Base-by-base conservation (phyloP, 1,140 invertebrate genomes). In the Macrostomum lignano region DNA sequence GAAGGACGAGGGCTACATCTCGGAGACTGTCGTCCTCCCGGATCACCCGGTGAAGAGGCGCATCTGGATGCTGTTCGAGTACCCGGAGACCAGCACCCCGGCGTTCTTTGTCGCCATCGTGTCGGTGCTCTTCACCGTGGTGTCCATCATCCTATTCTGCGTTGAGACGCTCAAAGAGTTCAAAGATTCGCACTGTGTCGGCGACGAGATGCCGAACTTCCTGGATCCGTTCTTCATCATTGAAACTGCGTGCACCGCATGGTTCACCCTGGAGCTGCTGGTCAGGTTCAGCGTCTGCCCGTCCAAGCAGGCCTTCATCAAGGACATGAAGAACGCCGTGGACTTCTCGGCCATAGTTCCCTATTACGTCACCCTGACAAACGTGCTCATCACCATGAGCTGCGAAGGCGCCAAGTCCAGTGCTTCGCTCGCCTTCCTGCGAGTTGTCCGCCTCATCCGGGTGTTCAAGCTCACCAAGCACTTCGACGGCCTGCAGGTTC, bases 301-400 rank as follows among this genome's bases (percentile, higher is more conserved):
- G 3, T 49, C 46, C 33, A 62, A 61, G 41, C 66, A 82, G 50
- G 75, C 77, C 64, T 86, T 84, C 68, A 79, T 79, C 67, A 73
- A 75, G 61, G 79, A 86, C 67, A 77, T 91, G 60, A 84, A 91
- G 76, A 93, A 93, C 66, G 75, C 82, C 61, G 86, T 93, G 63
- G 84, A 93, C 61, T 79, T 91, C 62, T 79, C 84, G 65, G 81
- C 82, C 55, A 86, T 93, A 67, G 84, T 88, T 67, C 84, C 82
- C 47, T 93, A 91, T 62, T 93, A 91, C 67, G 81, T 91, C 61
- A 91, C 82, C 44, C 65, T 93, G 62, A 78, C 76, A 49, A 88
- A 78, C 41, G 79, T 82, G 38, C 72, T 84, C 51, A 77, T 76
- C 43, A 76, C 82, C 62, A 72, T 81, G 60, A 53, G 40, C 36